Evolutionary conservation across 1,140 invertebrate genomes (phyloP), one percentile per base, ranked within the genome.

Genomic region (Araneus ventricosus): DNA sequence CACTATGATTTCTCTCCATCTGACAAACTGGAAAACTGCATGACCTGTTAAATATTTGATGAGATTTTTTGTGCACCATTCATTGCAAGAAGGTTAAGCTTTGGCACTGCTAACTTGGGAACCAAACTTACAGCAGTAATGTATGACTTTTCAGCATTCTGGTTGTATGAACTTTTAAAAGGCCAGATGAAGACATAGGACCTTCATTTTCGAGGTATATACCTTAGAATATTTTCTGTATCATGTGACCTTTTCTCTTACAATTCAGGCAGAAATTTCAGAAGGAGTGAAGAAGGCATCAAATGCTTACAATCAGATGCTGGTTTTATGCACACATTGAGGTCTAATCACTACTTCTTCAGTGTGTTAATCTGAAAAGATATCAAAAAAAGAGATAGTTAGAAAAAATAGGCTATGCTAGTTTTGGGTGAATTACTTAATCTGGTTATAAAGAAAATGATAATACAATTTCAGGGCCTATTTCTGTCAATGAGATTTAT

Each of bases 111-210:
- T 17, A 91, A 30, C 57, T 91, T 91, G 4, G 89, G 89, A 39
- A 63, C 89, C 24, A 91, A 84, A 30, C 14, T 34, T 22, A 84
- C 79, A 7, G 75, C 34, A 37, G 75, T 91, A 34, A 41, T 61
- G n/a, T 91, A 91, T 17, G 89, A 91, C 24, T 57, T 91, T 41
- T 91, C 79, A 20, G 45, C 5, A 84, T 82, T 82, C 24, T n/a
- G 27, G 39, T 63, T 45, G 79, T 45, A 84, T 41, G 89, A 79
- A 84, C 89, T 91, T 63, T 63, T 82, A 57, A 61, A 82, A 3
- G 30, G n/a, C n/a, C 34, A 34, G 75, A 57, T n/a, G 89, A 37
- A n/a, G 57, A 61, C 20, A 24, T 7, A 41, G 89, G 75, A 5
- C 75, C 89, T 61, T 57, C 89, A 34, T 84, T 84, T 39, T 63